phyloP scores from a whole-genome alignment of 2,113 vertebrate genomes.

The Pycnonotus jocosus region DNA sequence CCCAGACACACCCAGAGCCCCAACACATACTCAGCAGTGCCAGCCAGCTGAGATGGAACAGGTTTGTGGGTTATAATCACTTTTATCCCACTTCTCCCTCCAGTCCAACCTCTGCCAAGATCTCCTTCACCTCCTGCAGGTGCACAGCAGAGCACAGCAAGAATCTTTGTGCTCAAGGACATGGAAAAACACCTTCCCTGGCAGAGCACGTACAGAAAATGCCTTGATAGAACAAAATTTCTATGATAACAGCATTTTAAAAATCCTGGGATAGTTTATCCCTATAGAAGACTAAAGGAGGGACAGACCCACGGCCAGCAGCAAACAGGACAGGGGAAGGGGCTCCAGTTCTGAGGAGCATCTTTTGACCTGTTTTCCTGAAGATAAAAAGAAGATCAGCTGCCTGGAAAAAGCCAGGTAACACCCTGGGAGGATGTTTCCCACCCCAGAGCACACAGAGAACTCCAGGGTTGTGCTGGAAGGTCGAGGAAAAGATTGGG shows the following conservation, averaged over 20 bases:
- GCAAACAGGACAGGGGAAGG: fast-evolving
- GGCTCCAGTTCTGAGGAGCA: neutral
- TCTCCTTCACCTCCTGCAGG: neutral
- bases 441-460: neutral
- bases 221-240: neutral
- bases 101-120: neutral
- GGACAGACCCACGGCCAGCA: neutral
- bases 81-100: neutral
- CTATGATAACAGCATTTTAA: neutral
- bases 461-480: neutral
- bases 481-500: neutral
- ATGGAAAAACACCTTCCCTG: neutral
- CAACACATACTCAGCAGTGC: neutral
- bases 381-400: neutral
- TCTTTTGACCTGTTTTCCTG: neutral
- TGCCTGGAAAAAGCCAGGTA: neutral
- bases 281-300: neutral
- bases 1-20: neutral
- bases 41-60: neutral
- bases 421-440: neutral
- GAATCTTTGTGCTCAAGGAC: neutral
- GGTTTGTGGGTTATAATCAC: neutral
- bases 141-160: neutral
- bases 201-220: neutral
- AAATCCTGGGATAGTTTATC: neutral